Base-by-base conservation (phyloP, 1,140 invertebrate species). In the Nasonia vitripennis region DNA sequence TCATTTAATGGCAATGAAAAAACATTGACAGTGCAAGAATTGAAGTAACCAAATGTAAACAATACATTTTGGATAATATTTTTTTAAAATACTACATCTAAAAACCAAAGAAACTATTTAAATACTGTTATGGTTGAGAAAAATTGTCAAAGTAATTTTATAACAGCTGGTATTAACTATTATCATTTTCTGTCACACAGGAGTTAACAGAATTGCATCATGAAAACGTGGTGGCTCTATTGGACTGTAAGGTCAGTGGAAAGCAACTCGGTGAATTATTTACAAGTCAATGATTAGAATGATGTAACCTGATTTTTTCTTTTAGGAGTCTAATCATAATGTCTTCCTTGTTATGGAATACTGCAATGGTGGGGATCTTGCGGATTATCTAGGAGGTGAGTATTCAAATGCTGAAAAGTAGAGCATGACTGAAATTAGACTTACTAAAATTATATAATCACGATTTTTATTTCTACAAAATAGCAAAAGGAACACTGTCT, bases 271-370 rank as follows among this genome's bases (percentile, higher is more conserved):
- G 73, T 84, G 31, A 78, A 80, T 81, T 83, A 77, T 82, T 86
- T 86, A 68, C 74, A 83, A 81, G 55, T 84, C 71, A 85, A 67
- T 78, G 48, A 51, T 85, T 81, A 79, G 62, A 87, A 83, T 87
- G 62, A 87, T 78, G 73, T 55, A 75, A 87, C 31, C 17, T 82
- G 41, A 45, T 87, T 83, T 27, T 89, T 74, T 85, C 86, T 91
- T 92, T 88, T 86, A 96, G 94, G 98, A 99, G 95, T 98, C 97
- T 81, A 94, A 96, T 88, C 96, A 97, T 89, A 96, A 99, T 95
- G 98, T 99, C 84, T 99, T 97, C 94, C 95, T 99, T 87, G 98
- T 99, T 89, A 99, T 99, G 98, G 98, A 99, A 96, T 99, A 98
- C 93, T 99, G 99, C 94, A 99, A 99, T 95, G 98, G 98, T 74